These are phyloP conservation scores for Cheilosia grossa DNA, from an alignment of 2,888 invertebrate genomes.

Conservation along the genomic window DNA sequence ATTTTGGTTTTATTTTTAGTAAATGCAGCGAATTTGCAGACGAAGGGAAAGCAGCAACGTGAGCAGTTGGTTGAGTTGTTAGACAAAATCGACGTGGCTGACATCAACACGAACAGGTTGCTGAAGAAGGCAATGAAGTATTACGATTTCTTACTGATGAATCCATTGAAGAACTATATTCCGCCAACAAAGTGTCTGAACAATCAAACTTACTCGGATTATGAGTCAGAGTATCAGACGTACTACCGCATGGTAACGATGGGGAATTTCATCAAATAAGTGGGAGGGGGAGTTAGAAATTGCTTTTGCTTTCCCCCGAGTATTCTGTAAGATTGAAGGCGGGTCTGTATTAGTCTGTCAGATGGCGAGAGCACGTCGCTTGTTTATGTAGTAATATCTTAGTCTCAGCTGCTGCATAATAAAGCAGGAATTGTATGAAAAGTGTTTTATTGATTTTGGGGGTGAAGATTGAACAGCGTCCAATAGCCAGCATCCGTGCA, in stretches of 20 bases:
- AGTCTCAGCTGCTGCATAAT: not conserved
- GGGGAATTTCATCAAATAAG: slow-evolving; percentile 77
- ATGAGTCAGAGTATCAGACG: slow-evolving; percentile 81
- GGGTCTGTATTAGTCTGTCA: not conserved
- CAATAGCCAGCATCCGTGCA: no score
- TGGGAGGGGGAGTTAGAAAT: not conserved
- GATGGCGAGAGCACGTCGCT: not conserved
- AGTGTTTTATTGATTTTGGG: no score
- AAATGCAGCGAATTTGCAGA: slow-evolving; percentile 78
- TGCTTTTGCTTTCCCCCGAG: not conserved
- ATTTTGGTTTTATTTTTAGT: slow-evolving; percentile 77
- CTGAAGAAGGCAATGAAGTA: slow-evolving; percentile 78
- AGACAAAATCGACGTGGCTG: slow-evolving; percentile 79
- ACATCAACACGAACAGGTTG: slow-evolving; percentile 77
- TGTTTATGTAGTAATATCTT: slow-evolving; percentile 6
- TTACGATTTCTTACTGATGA: slow-evolving; percentile 79
- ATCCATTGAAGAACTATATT: slow-evolving; percentile 80
- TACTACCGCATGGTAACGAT: slow-evolving; percentile 83
- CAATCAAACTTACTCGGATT: slow-evolving; percentile 80
- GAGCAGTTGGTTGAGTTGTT: slow-evolving; percentile 80
- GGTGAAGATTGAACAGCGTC: no score
- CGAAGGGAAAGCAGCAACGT: slow-evolving; percentile 78
- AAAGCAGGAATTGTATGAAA: no score
- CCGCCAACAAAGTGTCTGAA: slow-evolving; percentile 79
- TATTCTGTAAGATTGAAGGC: not conserved